These are phyloP conservation scores for Apotomis capreana DNA, from an alignment of 2,888 invertebrate genomes.

Conservation along the genomic window DNA sequence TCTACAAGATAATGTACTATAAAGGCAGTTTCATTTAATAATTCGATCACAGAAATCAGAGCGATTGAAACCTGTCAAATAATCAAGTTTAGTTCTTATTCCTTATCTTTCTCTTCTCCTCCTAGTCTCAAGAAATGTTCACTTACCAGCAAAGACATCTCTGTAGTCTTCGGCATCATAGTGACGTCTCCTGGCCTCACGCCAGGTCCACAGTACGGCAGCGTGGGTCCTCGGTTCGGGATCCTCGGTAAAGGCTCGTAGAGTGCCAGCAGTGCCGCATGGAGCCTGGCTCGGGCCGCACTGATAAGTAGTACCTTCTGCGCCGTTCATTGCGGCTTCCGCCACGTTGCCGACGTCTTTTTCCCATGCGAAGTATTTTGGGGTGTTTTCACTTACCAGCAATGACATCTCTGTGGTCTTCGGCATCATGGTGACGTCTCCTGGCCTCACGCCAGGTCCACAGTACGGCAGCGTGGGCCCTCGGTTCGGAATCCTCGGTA, in stretches of 20 bases:
- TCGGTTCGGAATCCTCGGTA: conserved; percentile 65
- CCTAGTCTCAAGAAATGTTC: no score
- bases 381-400: conserved; percentile 60
- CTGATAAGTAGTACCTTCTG: conserved; percentile 67
- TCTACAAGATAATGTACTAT: no score
- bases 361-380: conserved; percentile 63
- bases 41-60: no score
- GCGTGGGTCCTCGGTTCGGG: conserved; percentile 79
- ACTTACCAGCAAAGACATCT: conserved; percentile 78
- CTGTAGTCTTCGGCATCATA: conserved; percentile 79
- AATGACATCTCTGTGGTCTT: conserved; percentile 80
- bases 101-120: no score
- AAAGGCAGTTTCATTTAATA: no score
- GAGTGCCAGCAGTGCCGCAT: conserved; percentile 72
- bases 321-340: conserved; percentile 81
- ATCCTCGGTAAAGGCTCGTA: conserved; percentile 62
- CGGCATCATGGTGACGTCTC: conserved; percentile 80
- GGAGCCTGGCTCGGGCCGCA: conserved; percentile 67
- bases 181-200: conserved; percentile 79
- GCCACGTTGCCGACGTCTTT: conserved; percentile 83
- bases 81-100: no score
- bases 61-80: no score
- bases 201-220: conserved; percentile 84
- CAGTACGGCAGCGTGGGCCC: conserved; percentile 84
- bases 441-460: conserved; percentile 81